Percentiles rank a stretch among this genome's conserved stretches.
phyloP scores from a whole-genome alignment of 1,140 invertebrate genomes.

The Chelonus insularis region DNA sequence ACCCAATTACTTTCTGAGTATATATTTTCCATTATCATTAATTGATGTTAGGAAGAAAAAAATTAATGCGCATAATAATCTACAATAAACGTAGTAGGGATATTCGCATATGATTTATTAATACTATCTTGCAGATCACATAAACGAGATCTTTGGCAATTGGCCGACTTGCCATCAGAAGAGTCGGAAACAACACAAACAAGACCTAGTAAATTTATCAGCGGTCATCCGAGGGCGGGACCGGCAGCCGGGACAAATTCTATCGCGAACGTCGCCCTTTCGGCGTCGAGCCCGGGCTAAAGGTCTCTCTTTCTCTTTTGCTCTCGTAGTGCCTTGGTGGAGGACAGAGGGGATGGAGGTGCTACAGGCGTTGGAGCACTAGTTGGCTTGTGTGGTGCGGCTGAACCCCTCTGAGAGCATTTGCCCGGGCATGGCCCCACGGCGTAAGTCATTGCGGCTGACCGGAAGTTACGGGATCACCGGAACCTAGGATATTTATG shows the following conservation, averaged over 20 bases:
- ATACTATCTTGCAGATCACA: too few relatives aligned
- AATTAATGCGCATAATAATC: too few relatives aligned
- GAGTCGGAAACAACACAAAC: slow-evolving; percentile 22
- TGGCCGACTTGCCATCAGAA: slow-evolving; percentile 2
- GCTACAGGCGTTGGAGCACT: slow-evolving; percentile 9
- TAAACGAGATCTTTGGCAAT: slow-evolving; percentile 5
- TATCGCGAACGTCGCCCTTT: slow-evolving; percentile 47
- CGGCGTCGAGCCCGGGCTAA: slow-evolving; percentile 18
- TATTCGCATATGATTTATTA: too few relatives aligned
- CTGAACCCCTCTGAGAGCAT: slow-evolving; percentile 2
- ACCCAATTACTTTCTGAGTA: too few relatives aligned
- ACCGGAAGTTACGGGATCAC: slow-evolving; percentile 57
- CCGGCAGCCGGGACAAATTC: slow-evolving; percentile 46
- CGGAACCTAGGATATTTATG: slow-evolving; percentile 60
- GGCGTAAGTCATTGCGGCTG: slow-evolving; percentile 54
- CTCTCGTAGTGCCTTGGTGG: slow-evolving; percentile 9
- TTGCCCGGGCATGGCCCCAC: slow-evolving; percentile 27
- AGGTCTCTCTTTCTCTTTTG: slow-evolving; percentile 28
- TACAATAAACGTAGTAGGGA: too few relatives aligned
- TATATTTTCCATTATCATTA: too few relatives aligned
- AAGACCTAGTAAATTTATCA: slow-evolving; percentile 50
- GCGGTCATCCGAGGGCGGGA: slow-evolving; percentile 49
- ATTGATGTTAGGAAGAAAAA: too few relatives aligned
- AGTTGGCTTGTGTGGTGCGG: too few relatives aligned
- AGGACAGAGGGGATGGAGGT: not conserved